Evolutionary conservation across 1,140 invertebrate species (phyloP).

Genomic region (Drosophila carrolli): DNA sequence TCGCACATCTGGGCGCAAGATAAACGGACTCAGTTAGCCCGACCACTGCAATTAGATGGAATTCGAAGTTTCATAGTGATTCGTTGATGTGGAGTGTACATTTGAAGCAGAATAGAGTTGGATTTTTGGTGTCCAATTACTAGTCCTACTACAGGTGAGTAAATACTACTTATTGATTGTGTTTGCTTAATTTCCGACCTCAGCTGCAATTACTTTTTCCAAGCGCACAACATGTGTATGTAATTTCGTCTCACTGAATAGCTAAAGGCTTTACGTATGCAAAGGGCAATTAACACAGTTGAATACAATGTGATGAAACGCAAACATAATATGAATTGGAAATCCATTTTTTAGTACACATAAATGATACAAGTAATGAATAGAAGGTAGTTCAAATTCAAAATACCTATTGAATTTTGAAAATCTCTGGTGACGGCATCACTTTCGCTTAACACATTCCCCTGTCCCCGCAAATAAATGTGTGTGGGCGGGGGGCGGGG

Average conservation of each 20-base stretch:
- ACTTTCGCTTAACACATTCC: slow-evolving; percentile 28
- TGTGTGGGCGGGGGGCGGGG: not conserved
- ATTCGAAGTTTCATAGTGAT: not conserved
- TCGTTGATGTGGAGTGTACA: not conserved
- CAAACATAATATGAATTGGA: not conserved
- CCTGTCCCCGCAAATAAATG: slow-evolving; percentile 13
- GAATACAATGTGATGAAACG: not conserved
- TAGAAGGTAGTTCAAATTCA: no score
- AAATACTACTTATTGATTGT: not conserved
- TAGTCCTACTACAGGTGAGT: not conserved
- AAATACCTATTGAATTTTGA: not conserved
- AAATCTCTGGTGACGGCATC: not conserved
- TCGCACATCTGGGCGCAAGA: slow-evolving; percentile 22
- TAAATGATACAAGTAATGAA: no score
- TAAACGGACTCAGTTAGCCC: not conserved
- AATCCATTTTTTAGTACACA: no score
- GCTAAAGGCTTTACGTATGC: not conserved
- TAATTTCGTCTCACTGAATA: not conserved
- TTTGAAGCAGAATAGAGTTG: not conserved
- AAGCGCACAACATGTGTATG: not conserved
- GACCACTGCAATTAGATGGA: not conserved
- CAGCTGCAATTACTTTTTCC: not conserved
- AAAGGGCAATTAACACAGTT: not conserved
- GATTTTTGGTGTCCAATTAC: not conserved
- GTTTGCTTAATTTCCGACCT: not conserved